These are phyloP conservation scores for Lasiurus cinereus DNA, from an alignment of 2,113 vertebrate species.

Conservation along the genomic window DNA sequence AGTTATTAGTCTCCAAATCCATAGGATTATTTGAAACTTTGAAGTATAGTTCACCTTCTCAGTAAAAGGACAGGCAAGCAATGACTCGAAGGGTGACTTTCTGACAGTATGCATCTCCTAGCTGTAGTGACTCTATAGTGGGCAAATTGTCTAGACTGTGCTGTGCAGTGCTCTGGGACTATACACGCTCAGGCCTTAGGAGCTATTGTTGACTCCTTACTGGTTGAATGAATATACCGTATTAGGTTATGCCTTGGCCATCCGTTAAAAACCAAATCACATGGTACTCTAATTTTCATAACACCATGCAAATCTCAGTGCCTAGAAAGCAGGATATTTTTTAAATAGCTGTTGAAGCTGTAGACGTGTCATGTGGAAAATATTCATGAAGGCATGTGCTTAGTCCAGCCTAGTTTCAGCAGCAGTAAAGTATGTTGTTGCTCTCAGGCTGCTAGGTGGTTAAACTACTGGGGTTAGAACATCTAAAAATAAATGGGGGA, in stretches of 20 bases:
- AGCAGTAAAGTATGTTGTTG: conserved; percentile 59
- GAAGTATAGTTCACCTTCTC: neutral
- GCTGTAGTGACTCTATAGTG: neutral
- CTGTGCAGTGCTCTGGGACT: neutral
- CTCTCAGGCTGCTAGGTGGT: conserved; percentile 58
- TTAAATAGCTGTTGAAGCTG: neutral
- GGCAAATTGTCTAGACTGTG: neutral
- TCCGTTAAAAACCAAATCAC: conserved; percentile 28
- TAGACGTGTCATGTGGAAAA: neutral
- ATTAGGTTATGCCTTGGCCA: neutral
- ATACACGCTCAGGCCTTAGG: neutral
- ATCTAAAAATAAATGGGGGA: conserved; percentile 76
- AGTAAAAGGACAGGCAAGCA: neutral
- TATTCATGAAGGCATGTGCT: neutral
- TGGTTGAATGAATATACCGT: conserved; percentile 1
- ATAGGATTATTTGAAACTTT: neutral
- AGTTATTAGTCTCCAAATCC: neutral
- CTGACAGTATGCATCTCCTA: neutral
- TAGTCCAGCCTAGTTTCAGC: neutral
- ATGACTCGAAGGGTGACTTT: conserved; percentile 1
- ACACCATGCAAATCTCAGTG: neutral
- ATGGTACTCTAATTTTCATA: neutral
- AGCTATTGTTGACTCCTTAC: neutral
- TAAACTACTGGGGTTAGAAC: conserved; percentile 73
- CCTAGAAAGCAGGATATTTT: neutral